Evolutionary conservation across 35 echinoderm and acorn worm genomes (phyloP).

Genomic region (Acanthaster planci): DNA sequence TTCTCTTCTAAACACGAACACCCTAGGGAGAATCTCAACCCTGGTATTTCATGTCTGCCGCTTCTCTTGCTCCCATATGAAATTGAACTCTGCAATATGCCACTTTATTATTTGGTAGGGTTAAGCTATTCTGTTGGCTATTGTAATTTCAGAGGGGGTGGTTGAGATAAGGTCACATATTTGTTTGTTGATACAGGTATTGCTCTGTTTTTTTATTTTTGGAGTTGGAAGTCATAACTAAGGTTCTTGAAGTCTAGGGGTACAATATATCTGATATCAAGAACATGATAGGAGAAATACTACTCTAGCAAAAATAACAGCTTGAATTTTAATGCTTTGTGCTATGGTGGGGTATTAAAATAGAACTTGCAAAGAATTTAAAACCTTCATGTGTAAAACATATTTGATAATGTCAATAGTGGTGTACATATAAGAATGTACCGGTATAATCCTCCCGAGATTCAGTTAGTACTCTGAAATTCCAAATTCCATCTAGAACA

Average conservation of each 20-base stretch:
- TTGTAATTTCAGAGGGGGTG: not conserved
- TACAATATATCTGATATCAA: not conserved
- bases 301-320: not conserved
- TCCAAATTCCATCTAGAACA: too few relatives aligned
- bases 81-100: not conserved
- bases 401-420: too few relatives aligned
- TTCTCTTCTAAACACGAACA: not conserved
- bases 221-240: not conserved
- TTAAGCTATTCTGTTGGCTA: not conserved
- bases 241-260: not conserved
- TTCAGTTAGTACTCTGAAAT: too few relatives aligned
- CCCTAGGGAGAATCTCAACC: not conserved
- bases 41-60: not conserved
- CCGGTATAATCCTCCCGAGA: too few relatives aligned
- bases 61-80: not conserved
- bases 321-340: not conserved
- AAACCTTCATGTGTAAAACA: too few relatives aligned
- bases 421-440: too few relatives aligned
- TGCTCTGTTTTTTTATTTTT: not conserved
- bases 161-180: not conserved
- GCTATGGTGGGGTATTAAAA: too few relatives aligned
- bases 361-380: too few relatives aligned
- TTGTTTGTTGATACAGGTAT: not conserved
- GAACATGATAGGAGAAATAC: not conserved
- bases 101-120: constrained; percentile 5